Percentiles rank a stretch among this genome's conserved stretches.
These are phyloP conservation scores for Thripadectes ignobilis DNA, from an alignment of 2,797 vertebrate genomes.

Conservation along the genomic window DNA sequence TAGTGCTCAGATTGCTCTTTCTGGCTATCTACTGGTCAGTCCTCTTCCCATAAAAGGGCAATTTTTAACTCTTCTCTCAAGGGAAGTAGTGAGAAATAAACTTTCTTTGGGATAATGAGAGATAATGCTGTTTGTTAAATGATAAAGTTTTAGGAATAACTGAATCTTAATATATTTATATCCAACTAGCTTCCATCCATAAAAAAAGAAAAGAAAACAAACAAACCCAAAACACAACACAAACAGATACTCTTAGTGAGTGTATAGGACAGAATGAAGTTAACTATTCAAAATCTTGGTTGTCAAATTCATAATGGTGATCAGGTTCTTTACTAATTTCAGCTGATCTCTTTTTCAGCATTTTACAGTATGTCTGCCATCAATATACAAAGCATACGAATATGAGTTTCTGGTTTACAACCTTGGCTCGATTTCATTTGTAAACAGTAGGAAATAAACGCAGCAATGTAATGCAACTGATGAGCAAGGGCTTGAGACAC, in stretches of 20 bases:
- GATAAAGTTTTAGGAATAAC: neutral
- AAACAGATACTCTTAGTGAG: neutral
- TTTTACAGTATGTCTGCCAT: neutral
- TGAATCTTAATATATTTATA: neutral
- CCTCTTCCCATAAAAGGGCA: neutral
- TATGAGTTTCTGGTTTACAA: neutral
- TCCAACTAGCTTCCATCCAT: neutral
- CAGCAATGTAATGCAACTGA: neutral
- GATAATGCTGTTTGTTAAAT: neutral
- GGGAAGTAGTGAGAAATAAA: neutral
- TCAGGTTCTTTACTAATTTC: neutral
- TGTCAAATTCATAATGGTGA: neutral
- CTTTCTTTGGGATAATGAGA: neutral
- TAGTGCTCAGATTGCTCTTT: neutral
- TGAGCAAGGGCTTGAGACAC: neutral
- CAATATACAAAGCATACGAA: neutral
- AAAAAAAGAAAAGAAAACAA: neutral
- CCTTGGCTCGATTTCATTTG: conserved; percentile 10
- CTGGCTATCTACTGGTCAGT: neutral
- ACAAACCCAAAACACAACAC: neutral
- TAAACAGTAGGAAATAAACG: neutral
- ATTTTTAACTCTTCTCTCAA: conserved; percentile 31
- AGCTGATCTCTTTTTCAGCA: neutral
- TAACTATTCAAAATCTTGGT: neutral
- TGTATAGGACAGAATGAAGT: neutral